A percentile compares a stretch with the other conserved stretches of the same genome.
These are phyloP conservation scores for Catamblyrhynchus diadema DNA, from an alignment of 2,797 vertebrate genomes.

Conservation along the genomic window DNA sequence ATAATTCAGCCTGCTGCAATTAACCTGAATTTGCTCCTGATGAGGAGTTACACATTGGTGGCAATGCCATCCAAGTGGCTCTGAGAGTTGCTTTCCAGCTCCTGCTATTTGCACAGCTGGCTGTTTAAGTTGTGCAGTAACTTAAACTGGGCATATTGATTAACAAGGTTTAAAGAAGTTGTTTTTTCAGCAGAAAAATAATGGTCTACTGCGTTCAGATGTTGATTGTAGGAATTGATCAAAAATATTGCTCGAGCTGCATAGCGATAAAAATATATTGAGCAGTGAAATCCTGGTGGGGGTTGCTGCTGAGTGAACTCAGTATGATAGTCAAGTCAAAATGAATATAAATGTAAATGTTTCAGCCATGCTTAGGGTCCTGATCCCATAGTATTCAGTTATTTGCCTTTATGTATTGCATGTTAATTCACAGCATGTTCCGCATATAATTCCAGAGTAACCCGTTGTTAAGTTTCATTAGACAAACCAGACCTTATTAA, in stretches of 20 bases:
- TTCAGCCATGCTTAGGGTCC: background rate
- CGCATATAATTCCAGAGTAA: background rate
- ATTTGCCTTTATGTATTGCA: background rate
- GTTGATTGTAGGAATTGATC: constrained; percentile 39
- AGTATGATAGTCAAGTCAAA: background rate
- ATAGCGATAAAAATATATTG: background rate
- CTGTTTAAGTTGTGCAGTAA: background rate
- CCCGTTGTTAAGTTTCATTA: background rate
- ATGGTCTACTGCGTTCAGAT: background rate
- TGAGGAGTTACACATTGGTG: background rate
- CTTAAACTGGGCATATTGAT: background rate
- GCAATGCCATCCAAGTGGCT: background rate
- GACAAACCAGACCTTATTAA: background rate
- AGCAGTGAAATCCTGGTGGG: background rate
- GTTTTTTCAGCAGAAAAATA: constrained; percentile 6
- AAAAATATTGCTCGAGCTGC: constrained; percentile 8
- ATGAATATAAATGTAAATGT: background rate
- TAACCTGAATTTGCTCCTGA: constrained; percentile 4
- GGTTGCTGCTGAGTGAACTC: background rate
- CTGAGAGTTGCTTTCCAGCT: background rate
- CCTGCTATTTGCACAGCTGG: background rate
- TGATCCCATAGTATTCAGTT: background rate
- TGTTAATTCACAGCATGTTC: background rate
- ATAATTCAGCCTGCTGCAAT: background rate
- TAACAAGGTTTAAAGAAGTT: background rate